These are phyloP conservation scores for Aramus guarauna DNA, from an alignment of 2,113 vertebrate genomes.

Conservation along the genomic window DNA sequence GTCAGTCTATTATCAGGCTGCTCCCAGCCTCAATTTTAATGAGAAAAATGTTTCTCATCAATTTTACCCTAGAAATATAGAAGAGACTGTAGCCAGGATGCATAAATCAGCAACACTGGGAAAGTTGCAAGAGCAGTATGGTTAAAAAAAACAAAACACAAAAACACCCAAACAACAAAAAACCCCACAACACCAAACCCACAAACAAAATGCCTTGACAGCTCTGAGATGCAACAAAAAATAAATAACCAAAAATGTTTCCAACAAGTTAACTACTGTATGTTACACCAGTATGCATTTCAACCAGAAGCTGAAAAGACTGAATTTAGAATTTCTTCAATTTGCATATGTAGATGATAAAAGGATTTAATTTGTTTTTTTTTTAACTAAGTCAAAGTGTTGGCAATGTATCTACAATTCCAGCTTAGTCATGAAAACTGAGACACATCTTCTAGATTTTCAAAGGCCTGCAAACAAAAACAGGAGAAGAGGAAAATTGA, in stretches of 20 bases:
- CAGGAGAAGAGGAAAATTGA: rapidly evolving
- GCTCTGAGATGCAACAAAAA: not conserved
- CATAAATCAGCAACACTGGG: not conserved
- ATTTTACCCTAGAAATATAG: not conserved
- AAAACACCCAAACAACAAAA: not conserved
- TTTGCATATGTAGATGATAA: not conserved
- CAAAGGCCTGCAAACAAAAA: not conserved
- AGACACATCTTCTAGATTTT: not conserved
- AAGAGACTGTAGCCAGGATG: not conserved
- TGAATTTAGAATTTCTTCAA: not conserved
- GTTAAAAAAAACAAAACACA: not conserved
- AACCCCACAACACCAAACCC: not conserved
- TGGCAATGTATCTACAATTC: not conserved
- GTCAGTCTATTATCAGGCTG: not conserved
- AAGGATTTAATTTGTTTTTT: not conserved
- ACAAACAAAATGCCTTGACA: not conserved
- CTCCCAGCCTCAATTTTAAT: not conserved
- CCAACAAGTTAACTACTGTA: not conserved
- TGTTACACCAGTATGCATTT: not conserved
- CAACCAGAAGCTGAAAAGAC: not conserved
- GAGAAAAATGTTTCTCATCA: not conserved
- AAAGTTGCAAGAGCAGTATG: not conserved
- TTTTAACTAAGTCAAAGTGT: not conserved
- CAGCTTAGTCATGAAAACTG: not conserved
- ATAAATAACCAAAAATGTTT: not conserved